Base-by-base conservation (phyloP, 2,113 vertebrate species). In the Hippolais icterina region DNA sequence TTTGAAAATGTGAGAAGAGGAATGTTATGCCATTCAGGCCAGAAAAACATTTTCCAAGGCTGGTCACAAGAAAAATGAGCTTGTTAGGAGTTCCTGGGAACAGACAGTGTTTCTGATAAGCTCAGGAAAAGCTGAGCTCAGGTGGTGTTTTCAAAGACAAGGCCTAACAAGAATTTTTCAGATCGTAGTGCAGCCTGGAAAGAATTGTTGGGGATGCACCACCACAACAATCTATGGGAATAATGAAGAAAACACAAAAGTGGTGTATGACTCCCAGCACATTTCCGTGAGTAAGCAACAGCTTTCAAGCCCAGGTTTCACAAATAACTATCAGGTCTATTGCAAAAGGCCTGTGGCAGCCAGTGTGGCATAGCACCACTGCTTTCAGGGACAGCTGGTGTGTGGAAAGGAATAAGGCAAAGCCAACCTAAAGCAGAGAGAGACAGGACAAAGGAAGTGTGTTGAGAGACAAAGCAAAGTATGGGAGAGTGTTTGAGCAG, bases 201-300 rank as follows among this genome's bases (percentile, higher is more conserved):
- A 56, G 27, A 65, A 19, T 5, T 9, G 31, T 3, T 2, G 7
- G 14, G 39, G 8, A 2, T 65, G 33, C 50, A 35, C 20, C 9
- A 24, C 33, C 33, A 7, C 25, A 65, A 53, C 28, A 65, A 53
- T 53, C 15, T 28, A 0, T 44, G 28, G 41, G 53, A 60, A 64
- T n/a, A 0, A 0, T 31, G 49, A 91, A 68, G n/a, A 56, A 82
- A 69, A 21, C 6, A 3, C 9, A 23, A 3, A 81, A 75, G 47
- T 2, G 1, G 17, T 29, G 6, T 31, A 12, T 35, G 42, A 10
- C 9, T 89, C 1, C 1, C 2, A 4, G 1, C 3, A 4, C 2
- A 11, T 56, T 80, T 46, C 68, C 23, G 5, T 47, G n/a, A 76
- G 20, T 28, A 76, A 70, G 25, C 42, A 63, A 17, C 47, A 46